Percentiles rank a stretch among this genome's conserved stretches.
These are phyloP conservation scores for Silurus aristotelis DNA, from an alignment of 2,797 vertebrate genomes.

Conservation along the genomic window DNA sequence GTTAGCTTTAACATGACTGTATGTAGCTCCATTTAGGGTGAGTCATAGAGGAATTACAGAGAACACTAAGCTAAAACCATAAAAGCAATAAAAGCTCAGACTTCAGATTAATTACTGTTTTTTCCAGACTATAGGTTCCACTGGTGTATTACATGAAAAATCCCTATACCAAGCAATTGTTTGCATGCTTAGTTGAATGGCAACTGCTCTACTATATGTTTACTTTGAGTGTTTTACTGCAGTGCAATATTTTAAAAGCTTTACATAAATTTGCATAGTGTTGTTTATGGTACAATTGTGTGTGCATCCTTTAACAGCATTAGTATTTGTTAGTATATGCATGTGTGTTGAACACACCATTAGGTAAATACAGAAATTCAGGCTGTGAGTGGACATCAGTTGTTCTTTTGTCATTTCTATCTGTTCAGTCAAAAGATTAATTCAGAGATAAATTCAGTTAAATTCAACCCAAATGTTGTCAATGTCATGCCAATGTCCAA, in stretches of 20 bases:
- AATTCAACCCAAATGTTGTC: neutral
- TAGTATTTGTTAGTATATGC: neutral
- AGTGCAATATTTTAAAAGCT: neutral
- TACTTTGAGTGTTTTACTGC: neutral
- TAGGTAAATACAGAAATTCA: neutral
- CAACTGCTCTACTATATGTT: neutral
- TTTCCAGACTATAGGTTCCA: neutral
- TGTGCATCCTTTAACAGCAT: neutral
- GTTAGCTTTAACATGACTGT: neutral
- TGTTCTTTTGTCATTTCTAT: neutral
- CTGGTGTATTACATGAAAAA: neutral
- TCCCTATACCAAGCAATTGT: neutral
- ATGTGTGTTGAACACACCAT: neutral
- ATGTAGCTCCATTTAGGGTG: neutral
- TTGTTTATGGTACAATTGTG: neutral
- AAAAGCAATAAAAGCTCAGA: constrained; percentile 16
- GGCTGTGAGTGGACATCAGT: neutral
- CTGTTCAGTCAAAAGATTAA: neutral
- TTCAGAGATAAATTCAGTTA: neutral
- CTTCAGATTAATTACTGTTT: neutral
- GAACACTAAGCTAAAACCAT: constrained; percentile 3
- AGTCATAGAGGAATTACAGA: constrained; percentile 6
- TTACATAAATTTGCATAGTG: too few relatives aligned
- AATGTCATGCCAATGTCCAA: too few relatives aligned
- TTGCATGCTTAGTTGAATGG: neutral